Conservation (phyloP, 2,797 vertebrate species). For the Masticophis lateralis region DNA sequence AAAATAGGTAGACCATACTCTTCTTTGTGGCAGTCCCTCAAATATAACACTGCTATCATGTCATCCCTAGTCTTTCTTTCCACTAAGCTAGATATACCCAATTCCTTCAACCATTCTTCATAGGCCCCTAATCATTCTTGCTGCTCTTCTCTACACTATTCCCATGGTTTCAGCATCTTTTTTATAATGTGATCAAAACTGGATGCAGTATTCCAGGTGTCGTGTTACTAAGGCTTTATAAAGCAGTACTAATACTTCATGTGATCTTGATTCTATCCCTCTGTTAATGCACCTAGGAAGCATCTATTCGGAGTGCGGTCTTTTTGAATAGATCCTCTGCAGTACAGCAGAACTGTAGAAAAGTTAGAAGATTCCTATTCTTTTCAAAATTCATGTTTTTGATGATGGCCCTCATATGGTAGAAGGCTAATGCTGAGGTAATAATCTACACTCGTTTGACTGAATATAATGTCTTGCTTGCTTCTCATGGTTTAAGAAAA, state of each 20-base stretch:
- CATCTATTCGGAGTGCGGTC: neutral
- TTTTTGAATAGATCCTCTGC: neutral
- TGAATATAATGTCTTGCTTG: neutral
- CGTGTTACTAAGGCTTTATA: neutral
- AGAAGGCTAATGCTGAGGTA: constrained; percentile 38
- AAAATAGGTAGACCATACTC: neutral
- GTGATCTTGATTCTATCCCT: neutral
- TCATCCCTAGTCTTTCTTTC: neutral
- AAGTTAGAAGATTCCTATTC: neutral
- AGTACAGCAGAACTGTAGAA: neutral
- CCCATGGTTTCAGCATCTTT: neutral
- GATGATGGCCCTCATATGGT: neutral
- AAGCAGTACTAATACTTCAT: neutral
- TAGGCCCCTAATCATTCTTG: neutral
- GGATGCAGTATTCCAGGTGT: neutral
- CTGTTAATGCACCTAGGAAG: too few relatives aligned
- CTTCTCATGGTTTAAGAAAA: neutral
- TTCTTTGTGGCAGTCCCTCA: neutral
- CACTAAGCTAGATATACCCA: neutral
- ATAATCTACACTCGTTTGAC: neutral
- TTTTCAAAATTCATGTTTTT: neutral
- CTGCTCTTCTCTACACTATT: neutral
- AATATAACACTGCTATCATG: neutral
- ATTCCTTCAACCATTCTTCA: neutral
- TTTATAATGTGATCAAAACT: too few relatives aligned